Evolutionary conservation across 2,113 vertebrate genomes (phyloP).

Genomic region (Lampris incognitus): DNA sequence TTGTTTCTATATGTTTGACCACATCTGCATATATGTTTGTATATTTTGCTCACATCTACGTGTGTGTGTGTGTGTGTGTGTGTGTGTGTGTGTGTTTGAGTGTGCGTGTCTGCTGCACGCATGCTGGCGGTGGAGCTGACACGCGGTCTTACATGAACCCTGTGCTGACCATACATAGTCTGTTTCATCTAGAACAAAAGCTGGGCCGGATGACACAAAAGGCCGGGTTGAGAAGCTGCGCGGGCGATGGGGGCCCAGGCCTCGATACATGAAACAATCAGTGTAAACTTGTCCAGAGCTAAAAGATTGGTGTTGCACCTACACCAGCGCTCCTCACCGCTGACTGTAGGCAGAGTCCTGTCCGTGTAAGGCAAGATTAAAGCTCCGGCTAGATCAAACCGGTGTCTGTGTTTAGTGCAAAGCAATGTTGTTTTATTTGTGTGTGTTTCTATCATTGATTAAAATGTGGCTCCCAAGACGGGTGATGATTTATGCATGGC

Average conservation of each 20-base stretch:
- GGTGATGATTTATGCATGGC: constrained; percentile 48
- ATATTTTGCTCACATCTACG: constrained; percentile 11
- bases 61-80: constrained; percentile 47
- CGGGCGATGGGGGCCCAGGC: constrained; percentile 70
- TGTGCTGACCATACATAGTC: constrained; percentile 82
- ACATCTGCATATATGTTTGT: constrained; percentile 55
- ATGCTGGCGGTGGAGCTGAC: constrained; percentile 55
- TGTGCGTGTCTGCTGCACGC: constrained; percentile 27
- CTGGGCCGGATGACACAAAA: constrained; percentile 77
- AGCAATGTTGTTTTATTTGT: constrained; percentile 33
- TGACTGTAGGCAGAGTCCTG: constrained; percentile 32
- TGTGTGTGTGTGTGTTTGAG: constrained; percentile 36
- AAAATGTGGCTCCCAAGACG: constrained; percentile 48
- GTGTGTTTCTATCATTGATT: constrained; percentile 58
- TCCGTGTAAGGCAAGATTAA: constrained; percentile 62
- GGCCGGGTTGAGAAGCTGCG: constrained; percentile 81
- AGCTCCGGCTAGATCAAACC: constrained; percentile 59
- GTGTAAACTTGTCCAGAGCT: constrained; percentile 78
- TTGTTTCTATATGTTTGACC: constrained; percentile 40
- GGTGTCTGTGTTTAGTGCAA: constrained; percentile 61
- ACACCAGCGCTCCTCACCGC: constrained; percentile 61
- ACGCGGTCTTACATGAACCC: constrained; percentile 67
- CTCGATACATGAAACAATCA: constrained; percentile 81
- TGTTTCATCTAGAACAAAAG: constrained; percentile 87
- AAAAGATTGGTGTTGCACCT: constrained; percentile 69